Base-by-base conservation (phyloP, 2,113 vertebrate species). In the Arenaria interpres region DNA sequence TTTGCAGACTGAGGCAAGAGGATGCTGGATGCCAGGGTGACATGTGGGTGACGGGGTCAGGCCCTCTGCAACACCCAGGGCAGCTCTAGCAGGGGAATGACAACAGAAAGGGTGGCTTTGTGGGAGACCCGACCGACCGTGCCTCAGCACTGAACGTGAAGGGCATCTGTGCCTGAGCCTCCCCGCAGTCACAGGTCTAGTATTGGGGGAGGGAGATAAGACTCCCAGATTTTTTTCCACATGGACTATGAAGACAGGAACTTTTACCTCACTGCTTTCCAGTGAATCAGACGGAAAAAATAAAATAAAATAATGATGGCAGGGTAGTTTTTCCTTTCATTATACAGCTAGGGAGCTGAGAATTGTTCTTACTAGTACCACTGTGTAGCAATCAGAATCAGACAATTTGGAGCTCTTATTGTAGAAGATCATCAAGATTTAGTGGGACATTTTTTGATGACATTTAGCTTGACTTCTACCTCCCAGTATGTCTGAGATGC, bases 101-200 rank as follows among this genome's bases (percentile, higher is more conserved):
- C 11, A 23, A 22, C 0, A 7, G 50, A 16, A 71, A 71, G 12
- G 23, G 18, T 16, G 10, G 60, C 32, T 84, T 48, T 0, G 1
- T 19, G 60, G 37, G 48, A 74, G 37, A 69, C 21, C 12, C 0
- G 3, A 11, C 32, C 1, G 1, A 45, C 46, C 0, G 1, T 23
- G 6, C 48, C 25, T 46, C 46, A 86, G 18, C 14, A 25, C 59
- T 43, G n/a, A 21, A n/a, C 0, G 1, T 0, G 0, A n/a, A 50
- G 13, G 14, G 13, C 8, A 0, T 33, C 69, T 23, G 24, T 1
- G 1, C 23, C 8, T 0, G 3, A 54, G 23, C 14, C 14, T 19
- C 27, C 7, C 12, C 1, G 0, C 27, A 23, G 33, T 7, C 1
- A 1, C 43, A 51, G 21, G 10, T 50, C 35, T 37, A 41, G 30